Conservation (phyloP, 1,140 invertebrate genomes). For the Magallana angulata region DNA sequence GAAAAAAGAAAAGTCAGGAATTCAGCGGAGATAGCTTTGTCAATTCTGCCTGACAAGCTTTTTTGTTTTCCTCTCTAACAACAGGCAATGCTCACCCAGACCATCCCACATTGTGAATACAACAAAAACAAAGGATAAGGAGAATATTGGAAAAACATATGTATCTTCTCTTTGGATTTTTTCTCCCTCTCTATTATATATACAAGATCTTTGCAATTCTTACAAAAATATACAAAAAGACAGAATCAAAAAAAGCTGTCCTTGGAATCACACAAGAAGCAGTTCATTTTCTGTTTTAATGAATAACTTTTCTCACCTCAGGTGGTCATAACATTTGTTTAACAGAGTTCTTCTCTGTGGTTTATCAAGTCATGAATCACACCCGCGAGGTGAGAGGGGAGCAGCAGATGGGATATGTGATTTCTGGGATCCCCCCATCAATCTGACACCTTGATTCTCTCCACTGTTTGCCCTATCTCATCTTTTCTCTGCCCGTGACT, state of each 20-base stretch:
- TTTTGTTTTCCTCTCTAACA: neutral
- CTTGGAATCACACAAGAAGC: conserved; percentile 6
- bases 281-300: neutral
- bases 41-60: neutral
- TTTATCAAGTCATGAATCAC: conserved; percentile 25
- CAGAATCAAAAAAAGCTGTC: neutral
- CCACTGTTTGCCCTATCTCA: neutral
- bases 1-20: neutral
- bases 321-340: conserved; percentile 37
- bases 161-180: conserved; percentile 4
- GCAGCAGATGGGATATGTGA: conserved; percentile 14
- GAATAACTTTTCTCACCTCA: neutral
- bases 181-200: neutral
- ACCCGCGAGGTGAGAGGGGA: conserved; percentile 11
- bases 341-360: conserved; percentile 6
- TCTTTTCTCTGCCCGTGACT: neutral
- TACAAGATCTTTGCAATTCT: conserved; percentile 6
- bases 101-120: neutral
- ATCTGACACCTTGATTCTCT: neutral
- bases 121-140: neutral
- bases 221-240: neutral
- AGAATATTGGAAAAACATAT: conserved; percentile 27
- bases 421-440: conserved; percentile 24
- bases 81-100: neutral
- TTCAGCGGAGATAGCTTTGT: conserved; percentile 14